phyloP scores from a whole-genome alignment of 35 echinoderm and acorn worm genomes.

The Ptychodera flava region DNA sequence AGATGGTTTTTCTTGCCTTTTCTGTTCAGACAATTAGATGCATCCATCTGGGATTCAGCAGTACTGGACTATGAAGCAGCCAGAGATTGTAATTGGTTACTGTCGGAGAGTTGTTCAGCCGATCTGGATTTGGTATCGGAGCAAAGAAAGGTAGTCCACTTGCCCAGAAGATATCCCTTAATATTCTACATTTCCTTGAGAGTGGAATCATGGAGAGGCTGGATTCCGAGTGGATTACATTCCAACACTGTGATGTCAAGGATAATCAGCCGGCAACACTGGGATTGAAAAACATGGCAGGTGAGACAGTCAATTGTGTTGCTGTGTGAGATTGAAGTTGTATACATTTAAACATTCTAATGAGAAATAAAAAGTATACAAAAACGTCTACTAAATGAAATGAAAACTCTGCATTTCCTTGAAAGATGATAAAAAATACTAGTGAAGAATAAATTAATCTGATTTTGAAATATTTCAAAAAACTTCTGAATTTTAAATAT shows the following conservation, averaged over 20 bases:
- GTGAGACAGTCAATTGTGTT: not conserved
- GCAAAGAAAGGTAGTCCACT: not conserved
- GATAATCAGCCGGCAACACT: not conserved
- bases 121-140: not conserved
- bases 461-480: too few relatives aligned
- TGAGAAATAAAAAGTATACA: too few relatives aligned
- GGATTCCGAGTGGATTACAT: not conserved
- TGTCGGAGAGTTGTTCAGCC: not conserved
- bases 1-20: too few relatives aligned
- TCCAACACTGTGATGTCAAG: not conserved
- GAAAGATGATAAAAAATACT: too few relatives aligned
- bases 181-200: not conserved
- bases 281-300: not conserved
- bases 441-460: too few relatives aligned
- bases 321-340: too few relatives aligned
- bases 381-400: too few relatives aligned
- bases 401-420: too few relatives aligned
- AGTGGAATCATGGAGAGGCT: not conserved
- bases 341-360: too few relatives aligned
- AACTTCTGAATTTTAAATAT: too few relatives aligned
- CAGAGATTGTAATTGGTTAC: not conserved
- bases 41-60: not conserved
- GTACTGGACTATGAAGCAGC: not conserved
- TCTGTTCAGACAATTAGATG: not conserved
- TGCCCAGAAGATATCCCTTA: not conserved